These are phyloP conservation scores for Drosophila stalkeri DNA, from an alignment of 2,888 invertebrate genomes.

Conservation along the genomic window DNA sequence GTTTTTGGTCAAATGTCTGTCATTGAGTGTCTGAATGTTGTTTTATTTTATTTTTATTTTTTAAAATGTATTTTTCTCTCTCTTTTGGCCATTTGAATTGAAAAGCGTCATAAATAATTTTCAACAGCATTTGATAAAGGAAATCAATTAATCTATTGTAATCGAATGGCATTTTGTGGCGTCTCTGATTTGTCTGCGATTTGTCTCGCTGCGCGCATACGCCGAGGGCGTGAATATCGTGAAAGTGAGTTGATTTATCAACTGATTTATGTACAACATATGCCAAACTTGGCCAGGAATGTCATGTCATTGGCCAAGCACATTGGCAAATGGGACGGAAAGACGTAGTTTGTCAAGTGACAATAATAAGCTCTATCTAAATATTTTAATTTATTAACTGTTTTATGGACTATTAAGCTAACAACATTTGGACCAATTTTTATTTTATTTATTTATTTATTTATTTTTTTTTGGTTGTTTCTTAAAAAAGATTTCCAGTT, in stretches of 20 bases:
- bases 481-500: background rate
- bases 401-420: background rate
- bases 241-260: constrained; percentile 40
- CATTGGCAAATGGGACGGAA: constrained; percentile 14
- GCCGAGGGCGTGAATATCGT: constrained; percentile 19
- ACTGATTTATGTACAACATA: constrained; percentile 20
- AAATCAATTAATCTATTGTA: constrained; percentile 72
- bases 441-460: background rate
- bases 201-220: constrained; percentile 3
- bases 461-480: background rate
- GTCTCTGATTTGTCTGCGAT: constrained; percentile 23
- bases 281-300: constrained; percentile 13
- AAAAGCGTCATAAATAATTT: constrained; percentile 69
- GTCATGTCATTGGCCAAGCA: constrained; percentile 17
- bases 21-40: constrained; percentile 48
- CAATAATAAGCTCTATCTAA: too few species aligned
- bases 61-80: background rate
- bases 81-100: constrained; percentile 45
- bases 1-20: constrained; percentile 68
- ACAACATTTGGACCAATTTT: background rate
- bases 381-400: constrained; percentile 6
- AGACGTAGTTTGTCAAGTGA: too few species aligned
- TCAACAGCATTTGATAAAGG: constrained; percentile 43
- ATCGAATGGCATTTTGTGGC: constrained; percentile 35
- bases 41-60: background rate